phyloP scores from a whole-genome alignment of 2,113 vertebrate genomes.

The Stercorarius parasiticus region DNA sequence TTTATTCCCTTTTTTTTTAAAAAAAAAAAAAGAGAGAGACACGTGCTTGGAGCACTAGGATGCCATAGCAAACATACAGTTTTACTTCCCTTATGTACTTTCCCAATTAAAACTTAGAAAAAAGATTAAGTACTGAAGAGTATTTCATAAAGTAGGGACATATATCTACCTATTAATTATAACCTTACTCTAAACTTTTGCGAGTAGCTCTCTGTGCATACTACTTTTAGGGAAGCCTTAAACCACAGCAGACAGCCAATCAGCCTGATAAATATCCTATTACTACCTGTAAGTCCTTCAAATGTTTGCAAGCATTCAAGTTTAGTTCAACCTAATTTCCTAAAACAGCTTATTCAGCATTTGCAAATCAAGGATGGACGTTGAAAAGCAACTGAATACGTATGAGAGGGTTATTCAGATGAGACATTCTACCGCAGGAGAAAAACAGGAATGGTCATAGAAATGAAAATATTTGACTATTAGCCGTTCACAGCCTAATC shows the following conservation, averaged over 20 bases:
- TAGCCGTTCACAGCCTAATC: not conserved
- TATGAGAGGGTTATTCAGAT: not conserved
- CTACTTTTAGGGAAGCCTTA: not conserved
- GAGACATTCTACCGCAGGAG: not conserved
- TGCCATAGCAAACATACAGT: not conserved
- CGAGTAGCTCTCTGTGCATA: not conserved
- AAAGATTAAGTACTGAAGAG: not conserved
- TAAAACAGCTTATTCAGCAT: not conserved
- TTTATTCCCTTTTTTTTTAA: not conserved
- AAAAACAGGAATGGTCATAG: not conserved
- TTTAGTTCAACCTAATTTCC: not conserved
- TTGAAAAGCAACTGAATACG: not conserved
- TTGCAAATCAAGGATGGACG: not conserved
- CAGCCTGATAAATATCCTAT: not conserved
- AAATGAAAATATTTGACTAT: not conserved
- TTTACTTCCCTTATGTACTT: slow-evolving; percentile 4
- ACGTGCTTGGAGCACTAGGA: not conserved
- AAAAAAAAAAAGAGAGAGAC: not conserved
- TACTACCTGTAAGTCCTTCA: not conserved
- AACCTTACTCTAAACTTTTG: not conserved
- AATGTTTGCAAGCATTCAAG: not conserved
- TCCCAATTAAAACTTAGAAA: not conserved
- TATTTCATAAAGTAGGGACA: not conserved
- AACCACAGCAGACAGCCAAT: not conserved
- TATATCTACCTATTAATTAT: not conserved